A percentile compares a stretch with the other conserved stretches of the same genome.
phyloP scores from a whole-genome alignment of 2,888 invertebrate genomes.

The Drosophila prostipennis region DNA sequence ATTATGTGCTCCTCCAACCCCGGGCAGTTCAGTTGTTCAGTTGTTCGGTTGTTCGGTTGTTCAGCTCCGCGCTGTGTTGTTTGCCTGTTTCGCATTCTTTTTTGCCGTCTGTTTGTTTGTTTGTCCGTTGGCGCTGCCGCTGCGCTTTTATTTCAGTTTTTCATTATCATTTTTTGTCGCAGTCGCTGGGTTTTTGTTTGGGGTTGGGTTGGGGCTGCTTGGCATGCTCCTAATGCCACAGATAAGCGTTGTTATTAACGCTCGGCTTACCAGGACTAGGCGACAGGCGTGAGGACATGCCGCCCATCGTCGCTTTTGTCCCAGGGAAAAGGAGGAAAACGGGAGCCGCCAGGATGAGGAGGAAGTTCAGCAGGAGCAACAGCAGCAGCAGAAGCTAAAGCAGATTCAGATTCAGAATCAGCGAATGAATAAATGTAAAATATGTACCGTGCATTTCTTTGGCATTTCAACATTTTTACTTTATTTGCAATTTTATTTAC shows the following conservation, averaged over 20 bases:
- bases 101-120: slow-evolving; percentile 36
- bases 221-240: slow-evolving; percentile 73
- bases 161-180: slow-evolving; percentile 71
- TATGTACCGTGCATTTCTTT: slow-evolving; percentile 78
- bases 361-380: too few species aligned
- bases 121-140: slow-evolving; percentile 66
- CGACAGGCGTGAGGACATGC: slow-evolving; percentile 56
- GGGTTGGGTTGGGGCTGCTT: slow-evolving; percentile 20
- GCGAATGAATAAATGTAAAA: slow-evolving; percentile 77
- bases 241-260: slow-evolving; percentile 82
- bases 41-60: slow-evolving; percentile 25
- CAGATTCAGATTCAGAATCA: slow-evolving; percentile 44
- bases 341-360: neutral
- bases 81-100: slow-evolving; percentile 37
- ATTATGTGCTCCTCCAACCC: slow-evolving; percentile 57
- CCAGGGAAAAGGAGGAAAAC: slow-evolving; percentile 22
- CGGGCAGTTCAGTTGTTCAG: slow-evolving; percentile 22
- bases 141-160: slow-evolving; percentile 79
- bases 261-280: slow-evolving; percentile 72
- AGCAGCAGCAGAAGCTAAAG: slow-evolving; percentile 33
- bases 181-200: slow-evolving; percentile 11
- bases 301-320: slow-evolving; percentile 57
- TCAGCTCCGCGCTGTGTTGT: slow-evolving; percentile 31
- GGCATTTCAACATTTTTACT: slow-evolving; percentile 72
- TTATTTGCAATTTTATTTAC: slow-evolving; percentile 71